Evolutionary conservation across 2,113 vertebrate genomes (phyloP).

Genomic region (Phylloscopus trochiloides): DNA sequence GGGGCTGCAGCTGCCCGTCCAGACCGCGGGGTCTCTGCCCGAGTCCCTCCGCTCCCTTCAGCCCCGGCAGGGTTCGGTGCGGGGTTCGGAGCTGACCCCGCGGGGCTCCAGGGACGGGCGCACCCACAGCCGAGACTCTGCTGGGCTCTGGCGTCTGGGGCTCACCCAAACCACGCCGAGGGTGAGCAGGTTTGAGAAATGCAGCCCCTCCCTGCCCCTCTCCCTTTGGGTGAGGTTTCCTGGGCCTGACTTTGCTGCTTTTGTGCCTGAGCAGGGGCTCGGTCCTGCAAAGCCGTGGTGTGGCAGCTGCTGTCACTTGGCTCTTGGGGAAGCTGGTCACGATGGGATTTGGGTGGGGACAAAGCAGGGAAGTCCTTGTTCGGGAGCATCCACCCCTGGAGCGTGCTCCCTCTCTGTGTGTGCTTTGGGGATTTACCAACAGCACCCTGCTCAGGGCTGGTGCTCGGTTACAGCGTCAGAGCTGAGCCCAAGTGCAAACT

Average conservation of each 20-base stretch:
- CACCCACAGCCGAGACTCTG: background rate
- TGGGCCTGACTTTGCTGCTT: background rate
- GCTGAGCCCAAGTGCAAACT: background rate
- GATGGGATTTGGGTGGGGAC: background rate
- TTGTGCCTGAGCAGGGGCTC: background rate
- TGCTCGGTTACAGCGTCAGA: accelerated
- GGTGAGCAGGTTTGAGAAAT: background rate
- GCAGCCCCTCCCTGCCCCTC: conserved; percentile 21
- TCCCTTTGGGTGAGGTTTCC: background rate
- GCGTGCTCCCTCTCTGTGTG: accelerated
- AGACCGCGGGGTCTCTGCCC: accelerated
- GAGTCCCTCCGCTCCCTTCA: too few relatives aligned
- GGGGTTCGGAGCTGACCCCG: background rate
- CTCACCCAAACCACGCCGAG: background rate
- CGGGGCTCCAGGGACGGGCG: background rate
- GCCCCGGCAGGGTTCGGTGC: accelerated
- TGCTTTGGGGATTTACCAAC: accelerated
- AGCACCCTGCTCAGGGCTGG: accelerated
- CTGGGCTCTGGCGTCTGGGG: background rate
- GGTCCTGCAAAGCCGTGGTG: accelerated
- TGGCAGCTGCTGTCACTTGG: background rate
- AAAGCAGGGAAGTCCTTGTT: background rate
- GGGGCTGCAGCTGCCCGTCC: background rate
- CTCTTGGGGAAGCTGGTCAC: accelerated
- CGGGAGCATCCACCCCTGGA: background rate